Conservation (phyloP, 1,140 invertebrate genomes). For the Caenorhabditis elegans region WBcel235 BX284602.5:9556501-9557000, state of each 20-base stretch:
- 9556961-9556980: not conserved
- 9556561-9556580: too few relatives aligned
- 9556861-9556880: not conserved
- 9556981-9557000: too few relatives aligned
- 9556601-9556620: too few relatives aligned
- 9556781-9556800: not conserved
- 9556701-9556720: not conserved
- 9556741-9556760: conserved; percentile 3
- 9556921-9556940: not conserved
- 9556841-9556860: not conserved
- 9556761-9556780: not conserved
- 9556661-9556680: not conserved
- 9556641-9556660: conserved; percentile 2
- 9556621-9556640: too few relatives aligned
- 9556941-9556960: conserved; percentile 18
- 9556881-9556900: not conserved
- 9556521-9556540: too few relatives aligned
- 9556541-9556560: too few relatives aligned
- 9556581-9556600: too few relatives aligned
- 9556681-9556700: not conserved
- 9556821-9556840: not conserved
- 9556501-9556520: too few relatives aligned
- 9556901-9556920: not conserved
- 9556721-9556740: too few relatives aligned
- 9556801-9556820: conserved; percentile 2